A percentile compares a stretch with the other conserved stretches of the same genome.
These are phyloP conservation scores for Thalassaphorura encarpata DNA, from an alignment of 1,140 invertebrate genomes.

Conservation along the genomic window DNA sequence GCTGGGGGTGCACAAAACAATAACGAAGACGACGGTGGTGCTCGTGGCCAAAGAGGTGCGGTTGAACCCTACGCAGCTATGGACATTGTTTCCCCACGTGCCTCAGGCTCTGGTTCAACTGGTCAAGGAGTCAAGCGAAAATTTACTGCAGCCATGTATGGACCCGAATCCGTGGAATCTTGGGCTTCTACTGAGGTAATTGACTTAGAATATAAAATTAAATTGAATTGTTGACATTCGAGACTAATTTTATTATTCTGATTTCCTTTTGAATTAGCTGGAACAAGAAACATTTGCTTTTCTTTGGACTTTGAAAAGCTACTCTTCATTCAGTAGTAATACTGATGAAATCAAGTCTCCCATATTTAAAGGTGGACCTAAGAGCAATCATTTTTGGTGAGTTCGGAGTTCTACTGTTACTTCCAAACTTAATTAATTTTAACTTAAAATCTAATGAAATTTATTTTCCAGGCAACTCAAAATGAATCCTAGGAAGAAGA, in stretches of 20 bases:
- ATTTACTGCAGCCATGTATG: constrained; percentile 10
- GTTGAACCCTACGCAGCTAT: neutral
- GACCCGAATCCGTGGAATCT: constrained; percentile 28
- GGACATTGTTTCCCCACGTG: neutral
- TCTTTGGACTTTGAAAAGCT: constrained; percentile 27
- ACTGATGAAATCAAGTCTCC: constrained; percentile 31
- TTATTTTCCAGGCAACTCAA: constrained; percentile 25
- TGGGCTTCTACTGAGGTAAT: constrained; percentile 30
- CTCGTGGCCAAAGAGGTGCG: neutral
- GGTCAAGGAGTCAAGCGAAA: constrained; percentile 21
- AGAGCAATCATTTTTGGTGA: constrained; percentile 29
- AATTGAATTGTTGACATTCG: neutral
- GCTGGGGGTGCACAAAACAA: neutral
- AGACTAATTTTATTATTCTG: neutral
- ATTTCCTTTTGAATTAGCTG: constrained; percentile 13
- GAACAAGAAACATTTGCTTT: constrained; percentile 32
- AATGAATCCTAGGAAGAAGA: constrained; percentile 30
- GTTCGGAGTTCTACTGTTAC: neutral
- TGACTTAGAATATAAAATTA: constrained; percentile 1
- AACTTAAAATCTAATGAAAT: neutral
- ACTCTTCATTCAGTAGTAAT: constrained; percentile 12
- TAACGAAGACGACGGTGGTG: neutral
- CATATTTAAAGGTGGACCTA: constrained; percentile 24
- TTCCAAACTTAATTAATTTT: neutral
- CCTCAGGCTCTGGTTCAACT: neutral